A percentile compares a stretch with the other conserved stretches of the same genome.
Conservation (phyloP, 2,888 invertebrate species). For the Hyles lineata region DNA sequence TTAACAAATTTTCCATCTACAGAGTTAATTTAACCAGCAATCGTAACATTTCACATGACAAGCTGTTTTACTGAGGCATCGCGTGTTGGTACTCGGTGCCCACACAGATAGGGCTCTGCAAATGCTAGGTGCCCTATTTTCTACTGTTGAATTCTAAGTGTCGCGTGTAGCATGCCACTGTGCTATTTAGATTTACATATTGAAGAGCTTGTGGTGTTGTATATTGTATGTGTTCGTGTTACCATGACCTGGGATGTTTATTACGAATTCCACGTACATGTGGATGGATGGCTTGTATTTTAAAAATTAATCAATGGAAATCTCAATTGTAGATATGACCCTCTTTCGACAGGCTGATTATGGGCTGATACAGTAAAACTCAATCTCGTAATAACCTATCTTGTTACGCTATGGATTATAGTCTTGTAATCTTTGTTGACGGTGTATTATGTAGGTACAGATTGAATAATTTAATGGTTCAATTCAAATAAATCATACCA, state of each 20-base stretch:
- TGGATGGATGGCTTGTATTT: too few relatives aligned
- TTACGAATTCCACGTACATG: background rate
- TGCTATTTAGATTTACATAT: background rate
- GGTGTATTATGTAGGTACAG: too few relatives aligned
- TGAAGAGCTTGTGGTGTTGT: background rate
- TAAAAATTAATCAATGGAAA: too few relatives aligned
- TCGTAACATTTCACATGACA: background rate
- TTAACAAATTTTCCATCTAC: background rate
- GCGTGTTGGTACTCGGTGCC: background rate
- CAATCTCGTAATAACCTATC: too few relatives aligned
- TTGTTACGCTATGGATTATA: too few relatives aligned
- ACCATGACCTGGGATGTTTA: background rate
- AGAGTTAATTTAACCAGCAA: background rate
- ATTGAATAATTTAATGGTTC: too few relatives aligned
- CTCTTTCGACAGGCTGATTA: too few relatives aligned
- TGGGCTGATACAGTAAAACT: too few relatives aligned
- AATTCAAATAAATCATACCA: too few relatives aligned
- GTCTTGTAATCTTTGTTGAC: too few relatives aligned
- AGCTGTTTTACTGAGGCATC: background rate
- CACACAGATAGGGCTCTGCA: background rate
- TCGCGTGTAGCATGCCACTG: conserved; percentile 6
- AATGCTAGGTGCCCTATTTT: background rate
- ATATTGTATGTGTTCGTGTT: background rate
- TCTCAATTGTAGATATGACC: too few relatives aligned
- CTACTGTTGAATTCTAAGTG: background rate